Evolutionary conservation across 1,140 invertebrate genomes (phyloP).

Genomic region (Papilio polytes): DNA sequence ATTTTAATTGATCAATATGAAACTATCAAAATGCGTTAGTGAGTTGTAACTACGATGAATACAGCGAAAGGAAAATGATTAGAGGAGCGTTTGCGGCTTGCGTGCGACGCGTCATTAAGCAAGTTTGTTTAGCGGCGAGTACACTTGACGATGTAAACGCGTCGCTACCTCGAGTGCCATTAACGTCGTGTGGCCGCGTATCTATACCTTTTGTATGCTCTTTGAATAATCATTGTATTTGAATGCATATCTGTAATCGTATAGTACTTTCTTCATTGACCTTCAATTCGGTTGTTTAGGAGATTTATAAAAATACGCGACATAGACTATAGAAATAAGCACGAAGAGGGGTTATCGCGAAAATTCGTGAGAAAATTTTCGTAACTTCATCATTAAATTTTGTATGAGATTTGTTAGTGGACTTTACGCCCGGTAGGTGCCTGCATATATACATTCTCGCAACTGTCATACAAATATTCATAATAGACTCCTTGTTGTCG

Average conservation of each 20-base stretch:
- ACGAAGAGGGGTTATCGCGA: too few relatives aligned
- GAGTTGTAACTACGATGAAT: not conserved
- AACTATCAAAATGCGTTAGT: not conserved
- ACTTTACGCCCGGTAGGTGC: too few relatives aligned
- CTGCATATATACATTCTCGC: too few relatives aligned
- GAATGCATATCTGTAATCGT: not conserved
- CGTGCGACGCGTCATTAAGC: constrained; percentile 7
- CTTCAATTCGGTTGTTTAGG: not conserved
- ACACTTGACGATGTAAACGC: constrained; percentile 9
- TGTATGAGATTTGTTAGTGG: too few relatives aligned
- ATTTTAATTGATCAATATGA: not conserved
- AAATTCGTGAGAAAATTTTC: too few relatives aligned
- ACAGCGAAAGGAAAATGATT: not conserved
- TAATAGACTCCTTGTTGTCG: too few relatives aligned
- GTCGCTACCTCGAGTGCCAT: not conserved
- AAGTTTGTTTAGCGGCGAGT: constrained; percentile 12
- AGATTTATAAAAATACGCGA: too few relatives aligned
- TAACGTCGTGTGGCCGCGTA: not conserved
- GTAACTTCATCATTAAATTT: too few relatives aligned
- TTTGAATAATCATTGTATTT: not conserved
- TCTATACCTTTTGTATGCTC: not conserved
- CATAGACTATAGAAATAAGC: too few relatives aligned
- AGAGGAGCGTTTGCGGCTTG: not conserved
- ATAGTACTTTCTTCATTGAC: not conserved
- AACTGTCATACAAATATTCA: too few relatives aligned